These are phyloP conservation scores for Petaurus breviceps DNA, from an alignment of 2,113 vertebrate genomes.

Conservation along the genomic window DNA sequence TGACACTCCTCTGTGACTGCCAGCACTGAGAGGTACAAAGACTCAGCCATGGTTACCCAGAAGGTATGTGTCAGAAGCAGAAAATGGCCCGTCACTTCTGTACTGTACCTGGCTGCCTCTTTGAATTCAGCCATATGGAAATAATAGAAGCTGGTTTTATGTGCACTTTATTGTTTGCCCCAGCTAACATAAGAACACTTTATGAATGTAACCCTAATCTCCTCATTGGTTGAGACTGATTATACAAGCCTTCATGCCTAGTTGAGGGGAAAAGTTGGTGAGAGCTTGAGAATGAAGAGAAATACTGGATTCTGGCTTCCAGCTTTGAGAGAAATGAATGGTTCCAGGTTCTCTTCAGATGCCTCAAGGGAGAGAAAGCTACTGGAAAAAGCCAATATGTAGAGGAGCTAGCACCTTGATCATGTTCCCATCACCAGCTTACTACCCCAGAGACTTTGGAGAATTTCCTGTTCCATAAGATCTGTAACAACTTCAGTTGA, in stretches of 20 bases:
- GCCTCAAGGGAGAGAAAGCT: not conserved
- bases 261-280: not conserved
- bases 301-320: not conserved
- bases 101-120: not conserved
- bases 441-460: not conserved
- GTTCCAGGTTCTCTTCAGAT: not conserved
- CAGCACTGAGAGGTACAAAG: not conserved
- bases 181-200: not conserved
- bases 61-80: too few relatives aligned
- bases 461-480: not conserved
- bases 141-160: too few relatives aligned
- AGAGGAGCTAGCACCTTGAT: not conserved
- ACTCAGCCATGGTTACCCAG: not conserved
- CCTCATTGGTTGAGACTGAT: not conserved
- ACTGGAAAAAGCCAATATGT: not conserved
- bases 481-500: not conserved
- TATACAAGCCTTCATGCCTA: not conserved
- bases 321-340: not conserved
- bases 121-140: not conserved
- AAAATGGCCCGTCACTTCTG: too few relatives aligned
- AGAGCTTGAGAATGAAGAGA: not conserved
- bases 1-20: not conserved
- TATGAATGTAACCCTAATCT: not conserved
- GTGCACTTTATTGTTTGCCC: too few relatives aligned
- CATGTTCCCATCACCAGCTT: not conserved